These are phyloP conservation scores for Coenonympha arcania DNA, from an alignment of 2,888 invertebrate genomes.

Conservation along the genomic window DNA sequence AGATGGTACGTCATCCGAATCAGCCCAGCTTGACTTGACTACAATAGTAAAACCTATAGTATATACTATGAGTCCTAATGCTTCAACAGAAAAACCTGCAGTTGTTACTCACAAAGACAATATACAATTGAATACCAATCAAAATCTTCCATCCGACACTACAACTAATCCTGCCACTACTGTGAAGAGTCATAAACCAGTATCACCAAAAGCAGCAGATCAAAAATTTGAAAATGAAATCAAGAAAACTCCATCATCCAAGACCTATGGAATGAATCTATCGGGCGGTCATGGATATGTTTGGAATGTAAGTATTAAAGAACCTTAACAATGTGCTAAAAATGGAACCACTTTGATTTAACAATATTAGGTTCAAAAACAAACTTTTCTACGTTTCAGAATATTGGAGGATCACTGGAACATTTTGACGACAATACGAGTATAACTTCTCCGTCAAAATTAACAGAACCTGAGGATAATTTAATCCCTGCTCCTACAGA, in stretches of 20 bases:
- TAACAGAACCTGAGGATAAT: too few species aligned
- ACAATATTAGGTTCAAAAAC: too few species aligned
- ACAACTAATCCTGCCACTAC: background rate
- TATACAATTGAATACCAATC: background rate
- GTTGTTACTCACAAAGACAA: background rate
- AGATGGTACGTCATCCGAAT: background rate
- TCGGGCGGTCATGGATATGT: constrained; percentile 19
- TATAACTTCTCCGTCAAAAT: too few species aligned
- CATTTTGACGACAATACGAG: too few species aligned
- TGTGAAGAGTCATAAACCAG: background rate
- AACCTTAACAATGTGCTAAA: background rate
- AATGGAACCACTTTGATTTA: too few species aligned
- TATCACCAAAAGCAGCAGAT: background rate
- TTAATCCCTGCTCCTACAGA: too few species aligned
- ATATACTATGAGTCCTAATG: too few species aligned
- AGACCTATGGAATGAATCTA: constrained; percentile 21
- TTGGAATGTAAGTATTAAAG: constrained; percentile 27
- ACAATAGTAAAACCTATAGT: too few species aligned
- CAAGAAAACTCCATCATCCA: background rate
- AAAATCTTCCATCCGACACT: background rate
- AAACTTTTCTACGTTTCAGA: too few species aligned
- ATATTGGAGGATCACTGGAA: too few species aligned
- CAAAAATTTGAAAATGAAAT: background rate
- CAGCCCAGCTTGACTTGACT: too few species aligned
- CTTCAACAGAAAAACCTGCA: too few species aligned